Evolutionary conservation across 2,888 invertebrate species (phyloP).

Genomic region (Rosalia funebris): DNA sequence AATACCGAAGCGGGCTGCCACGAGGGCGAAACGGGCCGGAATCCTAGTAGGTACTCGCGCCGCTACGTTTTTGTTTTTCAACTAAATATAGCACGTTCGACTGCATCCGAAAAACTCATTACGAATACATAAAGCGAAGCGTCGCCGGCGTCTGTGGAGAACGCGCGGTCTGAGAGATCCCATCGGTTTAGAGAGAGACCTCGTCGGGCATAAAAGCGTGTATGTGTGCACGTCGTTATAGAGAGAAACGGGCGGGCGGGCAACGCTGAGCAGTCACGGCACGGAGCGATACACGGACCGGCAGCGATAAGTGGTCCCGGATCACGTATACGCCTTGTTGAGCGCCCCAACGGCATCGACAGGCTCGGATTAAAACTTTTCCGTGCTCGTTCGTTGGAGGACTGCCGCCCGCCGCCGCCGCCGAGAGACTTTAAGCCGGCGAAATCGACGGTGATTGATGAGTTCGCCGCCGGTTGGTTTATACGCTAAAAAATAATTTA

Average conservation of each 20-base stretch:
- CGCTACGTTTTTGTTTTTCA: constrained; percentile 26
- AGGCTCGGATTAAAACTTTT: constrained; percentile 30
- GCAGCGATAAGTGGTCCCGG: constrained; percentile 49
- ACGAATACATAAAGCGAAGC: constrained; percentile 34
- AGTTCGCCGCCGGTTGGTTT: neutral
- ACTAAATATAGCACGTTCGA: constrained; percentile 34
- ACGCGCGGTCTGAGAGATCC: constrained; percentile 27
- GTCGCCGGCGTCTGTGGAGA: constrained; percentile 30
- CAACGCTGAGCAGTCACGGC: constrained; percentile 34
- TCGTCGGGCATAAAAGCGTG: constrained; percentile 30
- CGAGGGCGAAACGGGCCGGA: constrained; percentile 5
- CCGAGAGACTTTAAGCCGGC: neutral
- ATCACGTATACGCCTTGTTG: constrained; percentile 49
- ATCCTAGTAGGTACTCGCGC: neutral
- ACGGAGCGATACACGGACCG: constrained; percentile 39
- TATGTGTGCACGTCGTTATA: constrained; percentile 29
- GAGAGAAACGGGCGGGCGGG: constrained; percentile 19
- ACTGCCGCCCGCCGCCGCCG: no score
- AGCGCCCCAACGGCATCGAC: constrained; percentile 34
- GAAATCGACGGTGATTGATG: neutral
- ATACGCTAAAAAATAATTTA: no score
- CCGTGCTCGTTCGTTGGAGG: constrained; percentile 1
- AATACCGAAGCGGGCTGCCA: constrained; percentile 8
- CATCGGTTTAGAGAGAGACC: constrained; percentile 28
- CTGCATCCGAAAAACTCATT: constrained; percentile 39